Evolutionary conservation across 2,888 invertebrate genomes (phyloP).

Genomic region (Scaeva pyrastri): DNA sequence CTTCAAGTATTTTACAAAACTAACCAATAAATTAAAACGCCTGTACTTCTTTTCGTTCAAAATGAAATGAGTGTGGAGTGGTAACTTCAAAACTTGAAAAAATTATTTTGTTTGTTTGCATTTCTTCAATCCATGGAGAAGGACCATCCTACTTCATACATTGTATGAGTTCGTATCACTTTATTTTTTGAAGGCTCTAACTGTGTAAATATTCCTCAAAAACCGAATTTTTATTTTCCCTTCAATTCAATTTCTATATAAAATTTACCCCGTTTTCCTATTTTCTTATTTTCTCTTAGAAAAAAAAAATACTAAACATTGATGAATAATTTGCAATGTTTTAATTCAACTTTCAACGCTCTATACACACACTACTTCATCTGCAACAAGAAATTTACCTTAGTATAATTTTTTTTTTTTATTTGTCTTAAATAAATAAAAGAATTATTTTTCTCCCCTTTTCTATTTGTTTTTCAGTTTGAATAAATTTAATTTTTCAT

Average conservation of each 20-base stretch:
- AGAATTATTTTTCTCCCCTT: constrained; percentile 6
- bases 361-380: background rate
- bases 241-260: constrained; percentile 1
- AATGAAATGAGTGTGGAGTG: no score
- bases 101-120: no score
- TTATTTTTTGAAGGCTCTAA: background rate
- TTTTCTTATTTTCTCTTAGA: background rate
- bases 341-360: constrained; percentile 21
- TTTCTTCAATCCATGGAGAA: no score
- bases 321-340: constrained; percentile 39
- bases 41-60: no score
- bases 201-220: background rate
- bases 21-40: no score
- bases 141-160: no score
- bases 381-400: constrained; percentile 13
- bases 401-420: background rate
- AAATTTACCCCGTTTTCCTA: background rate
- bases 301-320: background rate
- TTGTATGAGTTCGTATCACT: no score
- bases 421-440: constrained; percentile 17
- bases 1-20: no score
- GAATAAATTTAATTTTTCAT: constrained; percentile 46
- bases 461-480: constrained; percentile 53
- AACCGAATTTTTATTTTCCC: background rate
- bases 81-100: no score